Evolutionary conservation across 2,797 vertebrate species (phyloP), one percentile per base, ranked within the genome.

Genomic region (Rhodeus uyekii): DNA sequence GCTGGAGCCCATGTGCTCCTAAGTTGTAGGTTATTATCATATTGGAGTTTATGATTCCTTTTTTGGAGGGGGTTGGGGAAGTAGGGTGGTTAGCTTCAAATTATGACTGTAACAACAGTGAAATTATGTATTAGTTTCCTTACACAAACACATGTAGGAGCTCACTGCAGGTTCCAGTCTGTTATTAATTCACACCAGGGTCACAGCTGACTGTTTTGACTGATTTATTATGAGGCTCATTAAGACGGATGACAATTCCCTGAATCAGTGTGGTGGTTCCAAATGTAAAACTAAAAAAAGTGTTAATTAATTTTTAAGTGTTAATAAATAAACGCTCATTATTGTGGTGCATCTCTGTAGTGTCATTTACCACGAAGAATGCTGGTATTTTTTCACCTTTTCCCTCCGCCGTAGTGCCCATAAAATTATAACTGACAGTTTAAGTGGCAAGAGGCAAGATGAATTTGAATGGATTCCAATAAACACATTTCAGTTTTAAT

Each of bases 401-500:
- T 71, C 22, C 24, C 44, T 39, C 36, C 76, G 16, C 32, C 29
- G 61, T 42, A 27, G 48, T n/a, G n/a, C n/a, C 27, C 79, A 55
- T 24, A 67, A 55, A 55, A 55, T 85, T 14, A 72, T 60, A 38
- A 29, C 34, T 84, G 71, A 80, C 84, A 82, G 27, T 38, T 65
- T 67, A 67, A 83, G 73, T 74, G 67, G 34, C 44, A 27, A 19
- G 55, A 44, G 36, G 29, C 22, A 42, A 63, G 24, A 68, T 63
- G 38, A 53, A 55, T 82, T 64, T 69, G 32, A 36, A 84, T 79
- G 81, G 55, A 64, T 67, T 84, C 10, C 50, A 73, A 84, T 69
- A 72, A 80, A 80, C 82, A 67, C 64, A 72, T 78, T 80, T 85
- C 50, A 63, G 24, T 79, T 58, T 72, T 76, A 81, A 81, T 83